Base-by-base conservation (phyloP, 2,797 vertebrate genomes). In the Pseudochaenichthys georgianus region DNA sequence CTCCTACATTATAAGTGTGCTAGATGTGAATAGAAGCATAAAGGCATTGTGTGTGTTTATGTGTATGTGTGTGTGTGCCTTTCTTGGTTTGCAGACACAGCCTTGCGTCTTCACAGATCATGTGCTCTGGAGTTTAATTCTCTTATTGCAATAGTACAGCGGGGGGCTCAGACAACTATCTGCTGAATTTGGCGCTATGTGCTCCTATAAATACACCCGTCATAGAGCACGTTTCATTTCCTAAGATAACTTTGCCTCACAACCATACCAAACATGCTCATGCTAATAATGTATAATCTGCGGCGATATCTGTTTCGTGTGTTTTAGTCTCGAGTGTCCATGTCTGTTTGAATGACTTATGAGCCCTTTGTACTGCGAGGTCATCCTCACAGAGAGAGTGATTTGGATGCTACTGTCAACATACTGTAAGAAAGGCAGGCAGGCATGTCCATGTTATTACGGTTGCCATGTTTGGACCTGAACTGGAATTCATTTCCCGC, bases 11-110 rank as follows among this genome's bases (percentile, higher is more conserved):
- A 83, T 77, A 92, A 90, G 77, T 91, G 93, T 88, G 87, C 93
- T 92, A 92, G 91, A 94, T 94, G 90, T 93, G 90, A 94, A 92
- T 86, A 91, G 89, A 91, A 93, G 91, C 93, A 94, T 89, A 92
- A 94, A 90, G 69, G 70, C 77, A 80, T 83, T 85, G 80, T 75
- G 77, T 85, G 75, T 69, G 34, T 75, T 47, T 78, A 52, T 55
- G 61, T 54, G 46, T 51, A 45, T 77, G 66, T 64, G 46, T 54
- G 47, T 52, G 31, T 47, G 54, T 52, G 46, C n/a, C 53, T 73
- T 67, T 73, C 68, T 74, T 78, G 60, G 81, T 84, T 82, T 82
- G 67, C 66, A 80, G 73, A 64, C 71, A 19, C 55, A 79, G 64
- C 47, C 61, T 64, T 55, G 71, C 55, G 63, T 79, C 80, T 68